Percentiles rank a stretch among this genome's conserved stretches.
Conservation (phyloP, 2,888 invertebrate species). For the Cheilosia vernalis region DNA sequence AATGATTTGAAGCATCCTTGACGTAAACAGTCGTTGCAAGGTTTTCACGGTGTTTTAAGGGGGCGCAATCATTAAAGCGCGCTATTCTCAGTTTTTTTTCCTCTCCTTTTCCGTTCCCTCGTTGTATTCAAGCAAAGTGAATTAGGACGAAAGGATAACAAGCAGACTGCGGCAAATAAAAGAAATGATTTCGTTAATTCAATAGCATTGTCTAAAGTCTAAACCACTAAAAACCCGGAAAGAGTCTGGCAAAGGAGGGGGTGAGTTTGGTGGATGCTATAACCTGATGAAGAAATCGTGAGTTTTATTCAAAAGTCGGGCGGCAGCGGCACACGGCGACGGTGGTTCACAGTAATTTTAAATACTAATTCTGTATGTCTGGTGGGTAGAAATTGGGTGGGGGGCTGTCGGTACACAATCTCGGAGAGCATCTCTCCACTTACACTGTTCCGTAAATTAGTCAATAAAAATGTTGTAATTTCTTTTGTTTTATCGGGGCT, state of each 20-base stretch:
- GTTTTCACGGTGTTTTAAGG: constrained; percentile 71
- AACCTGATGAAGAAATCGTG: constrained; percentile 60
- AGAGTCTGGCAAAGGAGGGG: constrained; percentile 35
- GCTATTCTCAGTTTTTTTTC: constrained; percentile 34
- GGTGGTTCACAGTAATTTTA: constrained; percentile 56
- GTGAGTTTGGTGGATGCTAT: constrained; percentile 26
- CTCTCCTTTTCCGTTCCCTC: constrained; percentile 24
- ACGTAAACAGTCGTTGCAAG: constrained; percentile 70
- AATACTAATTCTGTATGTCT: constrained; percentile 68
- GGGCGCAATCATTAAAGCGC: constrained; percentile 68
- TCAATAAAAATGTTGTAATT: constrained; percentile 75
- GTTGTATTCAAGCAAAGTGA: constrained; percentile 59
- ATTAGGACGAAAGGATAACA: constrained; percentile 75
- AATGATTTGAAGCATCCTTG: constrained; percentile 75
- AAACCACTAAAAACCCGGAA: constrained; percentile 74
- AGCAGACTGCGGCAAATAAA: constrained; percentile 74
- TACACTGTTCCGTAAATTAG: constrained; percentile 69
- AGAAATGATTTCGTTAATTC: constrained; percentile 76
- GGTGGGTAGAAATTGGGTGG: constrained; percentile 35
- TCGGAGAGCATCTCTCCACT: constrained; percentile 62
- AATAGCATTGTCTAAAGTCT: constrained; percentile 75
- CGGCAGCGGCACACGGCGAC: not conserved
- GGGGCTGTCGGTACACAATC: constrained; percentile 44
- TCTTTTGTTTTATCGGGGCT: constrained; percentile 70
- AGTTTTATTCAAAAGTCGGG: constrained; percentile 38